Evolutionary conservation across 2,888 invertebrate species (phyloP), one percentile per base, ranked within the genome.

Genomic region (Operophtera brumata): DNA sequence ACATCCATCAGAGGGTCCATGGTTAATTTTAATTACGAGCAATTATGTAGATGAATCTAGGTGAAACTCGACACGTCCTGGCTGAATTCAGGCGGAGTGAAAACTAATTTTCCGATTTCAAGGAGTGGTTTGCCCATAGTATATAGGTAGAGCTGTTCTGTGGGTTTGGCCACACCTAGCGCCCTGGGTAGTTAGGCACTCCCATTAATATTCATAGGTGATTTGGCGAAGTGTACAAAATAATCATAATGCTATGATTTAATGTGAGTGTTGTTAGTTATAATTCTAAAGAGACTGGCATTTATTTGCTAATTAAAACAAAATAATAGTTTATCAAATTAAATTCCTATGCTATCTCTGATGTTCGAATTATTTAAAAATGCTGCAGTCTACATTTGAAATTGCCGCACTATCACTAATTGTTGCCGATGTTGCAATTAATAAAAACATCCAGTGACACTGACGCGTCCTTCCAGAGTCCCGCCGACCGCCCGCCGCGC

Each of bases 41-140:
- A 45, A 45, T 30, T 14, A 12, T 6, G 11, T 25, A 47, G 20
- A 9, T 12, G 5, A 8, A 37, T 35, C 9, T 12, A 20, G 49
- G 25, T 11, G 37, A 43, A 52, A 45, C 6, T 7, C 39, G 35
- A 69, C 65, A 65, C 77, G 76, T 69, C 74, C 66, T 65, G 64
- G 67, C 69, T 72, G 67, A 72, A 66, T 70, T 65, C 67, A 67
- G 67, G 66, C 70, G 67, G 66, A 73, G 72, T 73, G 71, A 73
- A 77, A 82, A 80, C 83, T 84, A 85, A 84, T 83, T 84, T 79
- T 77, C 70, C 73, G 79, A 82, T 82, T 84, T 67, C 64, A 64
- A 82, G 86, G 87, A 84, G 87, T 86, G 88, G 82, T 79, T 72
- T 73, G 68, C 82, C 86, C 89, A 74, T n/a, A n/a, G n/a, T n/a